Conservation (phyloP, 1,140 invertebrate species). For the Druon quercuslanigerum region DNA sequence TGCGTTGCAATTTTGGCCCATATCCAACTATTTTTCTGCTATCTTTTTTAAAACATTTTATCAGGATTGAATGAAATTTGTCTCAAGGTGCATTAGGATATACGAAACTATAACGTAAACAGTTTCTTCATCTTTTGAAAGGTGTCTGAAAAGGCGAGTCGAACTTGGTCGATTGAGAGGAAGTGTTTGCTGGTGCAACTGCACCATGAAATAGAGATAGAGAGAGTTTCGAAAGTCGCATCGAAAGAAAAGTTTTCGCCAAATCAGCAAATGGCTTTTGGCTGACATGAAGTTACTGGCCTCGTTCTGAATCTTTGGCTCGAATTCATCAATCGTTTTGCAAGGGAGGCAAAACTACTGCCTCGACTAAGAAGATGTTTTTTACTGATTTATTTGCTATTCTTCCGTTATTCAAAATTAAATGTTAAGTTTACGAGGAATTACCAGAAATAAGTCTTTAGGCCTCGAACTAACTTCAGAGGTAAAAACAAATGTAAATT, state of each 20-base stretch:
- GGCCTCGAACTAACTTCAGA: too few species aligned
- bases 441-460: too few species aligned
- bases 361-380: background rate
- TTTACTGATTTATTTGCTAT: too few species aligned
- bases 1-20: background rate
- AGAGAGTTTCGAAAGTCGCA: background rate
- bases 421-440: too few species aligned
- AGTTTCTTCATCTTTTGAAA: background rate
- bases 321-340: slow-evolving; percentile 7
- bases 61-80: background rate
- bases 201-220: slow-evolving; percentile 9
- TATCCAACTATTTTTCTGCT: background rate
- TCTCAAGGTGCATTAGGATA: background rate
- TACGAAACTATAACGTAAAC: slow-evolving; percentile 6
- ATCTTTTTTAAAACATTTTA: slow-evolving; percentile 2
- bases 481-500: too few species aligned
- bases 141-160: background rate
- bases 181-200: slow-evolving; percentile 1
- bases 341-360: background rate
- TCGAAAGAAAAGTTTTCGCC: slow-evolving; percentile 27
- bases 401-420: too few species aligned
- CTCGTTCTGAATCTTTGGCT: slow-evolving; percentile 1
- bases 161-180: background rate
- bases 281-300: background rate
- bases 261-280: slow-evolving; percentile 29